A percentile compares a stretch with the other conserved stretches of the same genome.
Conservation (phyloP, 2,113 vertebrate species). For the Vulpes lagopus region DNA sequence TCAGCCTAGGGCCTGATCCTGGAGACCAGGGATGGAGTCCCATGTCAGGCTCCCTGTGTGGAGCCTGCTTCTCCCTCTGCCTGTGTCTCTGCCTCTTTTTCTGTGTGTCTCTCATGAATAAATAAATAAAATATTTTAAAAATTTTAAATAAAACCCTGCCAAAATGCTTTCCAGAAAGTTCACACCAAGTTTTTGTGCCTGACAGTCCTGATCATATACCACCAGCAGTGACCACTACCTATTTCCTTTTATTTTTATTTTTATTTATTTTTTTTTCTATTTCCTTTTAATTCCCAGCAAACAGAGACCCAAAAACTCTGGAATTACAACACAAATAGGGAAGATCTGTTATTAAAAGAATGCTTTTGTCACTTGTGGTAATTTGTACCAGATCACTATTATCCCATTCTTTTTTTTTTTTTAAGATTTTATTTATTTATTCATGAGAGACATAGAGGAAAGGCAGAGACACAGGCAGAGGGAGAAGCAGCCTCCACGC, state of each 20-base stretch:
- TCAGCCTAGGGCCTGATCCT: too few relatives aligned
- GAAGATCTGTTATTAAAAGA: constrained; percentile 28
- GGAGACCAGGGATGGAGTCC: too few relatives aligned
- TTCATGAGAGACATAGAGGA: too few relatives aligned
- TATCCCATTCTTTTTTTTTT: not conserved
- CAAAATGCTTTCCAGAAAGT: not conserved
- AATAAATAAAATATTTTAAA: not conserved
- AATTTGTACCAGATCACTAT: not conserved
- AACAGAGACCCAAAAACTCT: constrained; percentile 17
- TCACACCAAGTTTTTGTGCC: not conserved
- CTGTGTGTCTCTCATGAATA: too few relatives aligned
- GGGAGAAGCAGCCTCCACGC: too few relatives aligned
- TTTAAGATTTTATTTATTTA: too few relatives aligned
- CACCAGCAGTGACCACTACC: not conserved
- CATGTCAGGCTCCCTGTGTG: too few relatives aligned
- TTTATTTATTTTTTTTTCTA: too few relatives aligned
- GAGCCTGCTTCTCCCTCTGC: too few relatives aligned
- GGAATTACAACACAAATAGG: not conserved
- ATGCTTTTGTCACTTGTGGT: not conserved
- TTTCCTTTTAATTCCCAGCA: constrained; percentile 23
- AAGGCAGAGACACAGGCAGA: too few relatives aligned
- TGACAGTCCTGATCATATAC: not conserved
- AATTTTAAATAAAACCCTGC: not conserved
- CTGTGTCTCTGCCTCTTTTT: too few relatives aligned
- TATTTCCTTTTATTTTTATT: constrained; percentile 24